Evolutionary conservation across 2,113 vertebrate genomes (phyloP), one percentile per base, ranked within the genome.

Genomic region (Lipotes vexillifer): DNA sequence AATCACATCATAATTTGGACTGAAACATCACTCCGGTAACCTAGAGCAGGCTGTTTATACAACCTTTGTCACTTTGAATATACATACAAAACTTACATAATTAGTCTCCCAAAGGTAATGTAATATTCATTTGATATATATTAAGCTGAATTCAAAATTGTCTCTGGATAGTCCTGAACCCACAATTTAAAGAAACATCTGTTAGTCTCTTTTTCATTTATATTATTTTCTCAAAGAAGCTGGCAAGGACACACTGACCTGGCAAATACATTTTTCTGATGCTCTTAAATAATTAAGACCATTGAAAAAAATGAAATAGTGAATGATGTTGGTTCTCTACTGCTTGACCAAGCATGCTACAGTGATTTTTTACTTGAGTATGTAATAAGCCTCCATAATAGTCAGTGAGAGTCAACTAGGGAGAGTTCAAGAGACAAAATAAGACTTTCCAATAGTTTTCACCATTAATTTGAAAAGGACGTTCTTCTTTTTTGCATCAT

Each of bases 221-320:
- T 69, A 86, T 61, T 71, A 52, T 95, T 87, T 96, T 84, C 74
- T 93, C 83, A 89, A 49, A 57, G 75, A 95, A 87, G 6, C 63
- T 93, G 92, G 68, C 13, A 31, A 92, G 92, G 57, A 96, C 83
- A 92, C 49, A 69, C 3, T 90, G 92, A 93, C 85, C 92, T 93
- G 74, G 75, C 68, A 95, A 90, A 84, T 0, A 74, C 20, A 57
- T 92, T 93, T 96, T 87, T 92, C 74, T 84, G 69, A 84, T 68
- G 61, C 5, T 95, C 41, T 85, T 80, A 96, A 75, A 89, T 78
- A 75, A 91, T 82, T 92, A 96, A 93, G 84, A 90, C 33, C 38
- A 81, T 4, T 65, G 61, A 94, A 93, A 66, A 66, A 96, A 94
- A 69, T 44, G 38, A 63, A 89, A 92, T 29, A 93, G 69, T 33